Percentiles rank a stretch among this genome's conserved stretches.
Evolutionary conservation across 2,797 vertebrate genomes (phyloP).

Genomic region (Pagetopsis macropterus): DNA sequence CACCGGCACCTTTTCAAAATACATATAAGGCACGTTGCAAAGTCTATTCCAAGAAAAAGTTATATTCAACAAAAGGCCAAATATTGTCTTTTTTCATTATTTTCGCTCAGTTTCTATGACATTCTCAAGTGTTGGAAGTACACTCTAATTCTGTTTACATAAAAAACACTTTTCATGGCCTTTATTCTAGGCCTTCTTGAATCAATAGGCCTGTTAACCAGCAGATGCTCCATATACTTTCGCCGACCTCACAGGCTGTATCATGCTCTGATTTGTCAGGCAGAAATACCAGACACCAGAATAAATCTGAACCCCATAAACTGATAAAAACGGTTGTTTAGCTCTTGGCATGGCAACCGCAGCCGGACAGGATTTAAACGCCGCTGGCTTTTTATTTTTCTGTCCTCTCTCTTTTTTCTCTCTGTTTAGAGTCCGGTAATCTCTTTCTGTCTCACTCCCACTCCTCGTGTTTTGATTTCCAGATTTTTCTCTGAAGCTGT

Average conservation of each 20-base stretch:
- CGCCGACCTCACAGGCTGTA: constrained; percentile 32
- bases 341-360: constrained; percentile 49
- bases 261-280: constrained; percentile 59
- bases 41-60: constrained; percentile 37
- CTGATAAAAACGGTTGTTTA: constrained; percentile 65
- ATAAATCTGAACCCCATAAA: constrained; percentile 60
- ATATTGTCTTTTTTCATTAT: constrained; percentile 26
- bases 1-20: constrained; percentile 37
- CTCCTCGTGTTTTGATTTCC: constrained; percentile 50
- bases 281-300: constrained; percentile 55
- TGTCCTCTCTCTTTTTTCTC: constrained; percentile 3
- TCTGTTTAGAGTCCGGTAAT: constrained; percentile 34
- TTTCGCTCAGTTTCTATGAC: constrained; percentile 7
- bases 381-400: constrained; percentile 22
- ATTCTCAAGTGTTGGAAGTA: not conserved
- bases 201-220: constrained; percentile 20
- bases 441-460: constrained; percentile 30
- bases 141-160: constrained; percentile 12
- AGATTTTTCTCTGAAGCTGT: constrained; percentile 62
- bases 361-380: constrained; percentile 47
- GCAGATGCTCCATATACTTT: constrained; percentile 39
- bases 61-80: constrained; percentile 21
- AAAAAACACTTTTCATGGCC: constrained; percentile 21
- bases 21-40: constrained; percentile 10
- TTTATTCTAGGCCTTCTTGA: constrained; percentile 19